Percentiles rank a stretch among this genome's conserved stretches.
These are phyloP conservation scores for Palaemon carinicauda DNA, from an alignment of 1,140 invertebrate species.

Conservation along the genomic window DNA sequence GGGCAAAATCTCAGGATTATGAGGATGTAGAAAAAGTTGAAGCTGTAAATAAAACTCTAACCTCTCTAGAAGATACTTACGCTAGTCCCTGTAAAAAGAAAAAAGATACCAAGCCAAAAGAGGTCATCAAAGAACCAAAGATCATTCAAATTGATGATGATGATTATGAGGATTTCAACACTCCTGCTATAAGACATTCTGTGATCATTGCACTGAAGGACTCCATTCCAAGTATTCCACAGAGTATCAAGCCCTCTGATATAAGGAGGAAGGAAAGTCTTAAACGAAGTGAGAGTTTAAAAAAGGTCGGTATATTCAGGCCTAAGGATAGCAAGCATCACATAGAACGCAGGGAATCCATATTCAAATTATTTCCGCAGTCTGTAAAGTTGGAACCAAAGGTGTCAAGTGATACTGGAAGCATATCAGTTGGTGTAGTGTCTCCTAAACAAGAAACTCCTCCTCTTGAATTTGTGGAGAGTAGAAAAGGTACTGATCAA, in stretches of 20 bases:
- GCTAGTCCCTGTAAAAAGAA: not conserved
- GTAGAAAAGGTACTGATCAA: not conserved
- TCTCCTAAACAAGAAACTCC: constrained; percentile 13
- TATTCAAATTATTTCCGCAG: constrained; percentile 15
- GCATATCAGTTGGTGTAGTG: constrained; percentile 19
- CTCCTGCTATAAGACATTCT: constrained; percentile 55
- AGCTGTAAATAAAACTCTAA: constrained; percentile 29
- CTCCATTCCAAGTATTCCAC: constrained; percentile 20
- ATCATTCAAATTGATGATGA: constrained; percentile 35
- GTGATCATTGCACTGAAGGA: constrained; percentile 58
- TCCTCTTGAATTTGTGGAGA: constrained; percentile 17
- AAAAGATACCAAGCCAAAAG: not conserved
- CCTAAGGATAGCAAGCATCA: not conserved
- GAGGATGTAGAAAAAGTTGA: constrained; percentile 22
- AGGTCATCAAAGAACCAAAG: not conserved
- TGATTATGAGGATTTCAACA: constrained; percentile 35
- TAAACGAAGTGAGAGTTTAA: constrained; percentile 30
- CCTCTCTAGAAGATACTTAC: not conserved
- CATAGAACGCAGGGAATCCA: constrained; percentile 19
- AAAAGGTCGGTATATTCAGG: constrained; percentile 15
- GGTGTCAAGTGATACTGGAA: not conserved
- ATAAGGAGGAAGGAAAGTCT: constrained; percentile 33
- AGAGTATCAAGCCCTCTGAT: constrained; percentile 35
- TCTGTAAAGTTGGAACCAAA: not conserved
- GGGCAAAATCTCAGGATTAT: not conserved